These are phyloP conservation scores for Lordiphosa stackelbergi DNA, from an alignment of 1,140 invertebrate species.

Conservation along the genomic window DNA sequence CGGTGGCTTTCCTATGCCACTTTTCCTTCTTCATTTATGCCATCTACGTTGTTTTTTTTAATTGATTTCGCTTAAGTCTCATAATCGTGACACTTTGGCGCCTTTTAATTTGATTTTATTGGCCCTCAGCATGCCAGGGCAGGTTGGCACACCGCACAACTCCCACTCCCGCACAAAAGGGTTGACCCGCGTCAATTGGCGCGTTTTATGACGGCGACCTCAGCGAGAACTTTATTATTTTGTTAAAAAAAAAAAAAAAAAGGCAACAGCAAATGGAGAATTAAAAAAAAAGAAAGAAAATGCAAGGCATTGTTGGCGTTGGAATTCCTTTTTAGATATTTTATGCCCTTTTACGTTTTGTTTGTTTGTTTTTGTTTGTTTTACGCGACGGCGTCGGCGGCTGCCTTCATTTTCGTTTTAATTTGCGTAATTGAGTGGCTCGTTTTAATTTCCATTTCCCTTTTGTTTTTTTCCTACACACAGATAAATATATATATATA, in stretches of 20 bases:
- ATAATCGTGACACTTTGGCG: constrained; percentile 74
- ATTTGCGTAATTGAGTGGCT: constrained; percentile 74
- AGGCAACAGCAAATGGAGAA: constrained; percentile 6
- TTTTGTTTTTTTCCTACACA: neutral
- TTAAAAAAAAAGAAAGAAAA: constrained; percentile 8
- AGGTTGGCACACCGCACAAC: neutral
- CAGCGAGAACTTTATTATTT: constrained; percentile 59
- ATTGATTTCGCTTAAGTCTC: constrained; percentile 73
- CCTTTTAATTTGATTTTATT: constrained; percentile 76
- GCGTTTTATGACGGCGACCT: constrained; percentile 63
- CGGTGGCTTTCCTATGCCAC: constrained; percentile 21
- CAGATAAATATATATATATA: too few relatives aligned
- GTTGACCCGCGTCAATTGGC: constrained; percentile 66
- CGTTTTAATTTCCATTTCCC: constrained; percentile 64
- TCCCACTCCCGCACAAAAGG: constrained; percentile 10
- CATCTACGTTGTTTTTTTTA: constrained; percentile 35
- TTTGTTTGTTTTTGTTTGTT: constrained; percentile 41
- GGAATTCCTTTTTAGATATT: constrained; percentile 41
- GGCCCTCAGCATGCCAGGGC: constrained; percentile 61
- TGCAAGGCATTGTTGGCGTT: constrained; percentile 38
- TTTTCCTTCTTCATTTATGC: constrained; percentile 31
- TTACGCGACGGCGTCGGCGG: constrained; percentile 18
- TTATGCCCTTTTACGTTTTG: constrained; percentile 17
- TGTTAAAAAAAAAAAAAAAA: constrained; percentile 23
- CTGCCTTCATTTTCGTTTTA: constrained; percentile 65